Percentiles rank a stretch among this genome's conserved stretches.
Conservation (phyloP, 2,797 vertebrate species). For the Sebastes taczanowskii region DNA sequence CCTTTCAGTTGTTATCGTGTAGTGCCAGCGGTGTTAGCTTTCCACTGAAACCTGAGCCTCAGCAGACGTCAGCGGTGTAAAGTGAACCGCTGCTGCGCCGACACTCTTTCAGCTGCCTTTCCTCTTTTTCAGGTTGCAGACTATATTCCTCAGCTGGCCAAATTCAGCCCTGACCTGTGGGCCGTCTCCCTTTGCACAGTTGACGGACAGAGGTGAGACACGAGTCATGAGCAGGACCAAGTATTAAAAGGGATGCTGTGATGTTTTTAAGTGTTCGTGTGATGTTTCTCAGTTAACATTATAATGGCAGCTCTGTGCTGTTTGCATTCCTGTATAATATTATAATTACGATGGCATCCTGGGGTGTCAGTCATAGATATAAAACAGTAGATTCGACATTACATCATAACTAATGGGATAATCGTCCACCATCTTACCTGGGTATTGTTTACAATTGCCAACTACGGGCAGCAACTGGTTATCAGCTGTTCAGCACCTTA, state of each 20-base stretch:
- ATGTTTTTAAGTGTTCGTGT: not conserved
- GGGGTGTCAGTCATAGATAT: not conserved
- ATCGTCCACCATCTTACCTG: too few species aligned
- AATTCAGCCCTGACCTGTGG: conserved; percentile 97
- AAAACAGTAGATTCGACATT: too few species aligned
- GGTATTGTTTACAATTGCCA: too few species aligned
- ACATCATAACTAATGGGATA: too few species aligned
- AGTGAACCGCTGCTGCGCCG: not conserved
- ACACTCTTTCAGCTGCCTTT: not conserved
- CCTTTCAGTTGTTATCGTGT: not conserved
- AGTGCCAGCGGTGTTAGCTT: conserved; percentile 1
- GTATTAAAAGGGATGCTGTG: not conserved
- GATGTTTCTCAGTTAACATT: not conserved
- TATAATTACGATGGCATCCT: not conserved
- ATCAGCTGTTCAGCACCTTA: too few species aligned
- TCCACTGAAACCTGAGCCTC: conserved; percentile 32
- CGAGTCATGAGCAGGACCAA: not conserved
- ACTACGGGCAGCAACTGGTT: too few species aligned
- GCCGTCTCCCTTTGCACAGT: conserved; percentile 96
- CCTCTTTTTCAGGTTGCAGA: conserved; percentile 90
- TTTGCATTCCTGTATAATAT: not conserved
- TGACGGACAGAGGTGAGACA: conserved; percentile 93
- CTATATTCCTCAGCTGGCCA: conserved; percentile 98
- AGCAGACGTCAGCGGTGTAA: conserved; percentile 29
- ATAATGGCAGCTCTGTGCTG: not conserved